Evolutionary conservation across 37 sponge, comb jelly and placozoan genomes (phyloP), one percentile per base, ranked within the genome.

Genomic region (Geodia barretti): DNA sequence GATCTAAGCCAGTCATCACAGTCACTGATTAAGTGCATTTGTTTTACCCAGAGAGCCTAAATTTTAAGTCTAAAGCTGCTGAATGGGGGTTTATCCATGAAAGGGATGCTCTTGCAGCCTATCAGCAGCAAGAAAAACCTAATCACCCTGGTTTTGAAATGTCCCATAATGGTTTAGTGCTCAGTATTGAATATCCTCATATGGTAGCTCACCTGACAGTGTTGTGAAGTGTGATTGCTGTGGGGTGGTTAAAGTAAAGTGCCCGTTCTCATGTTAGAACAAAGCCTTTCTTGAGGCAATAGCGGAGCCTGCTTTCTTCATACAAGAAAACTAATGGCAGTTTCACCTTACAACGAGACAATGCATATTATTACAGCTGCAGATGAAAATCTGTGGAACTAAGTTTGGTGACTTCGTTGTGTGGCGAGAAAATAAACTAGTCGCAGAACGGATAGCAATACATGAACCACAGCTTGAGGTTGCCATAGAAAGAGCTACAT

Each of bases 61-160:
- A 77, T 39, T 85, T 85, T 78, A 33, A 23, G 17, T 68, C 72
- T 60, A 37, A 61, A 23, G 66, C 75, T n/a, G 77, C 86, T n/a
- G 28, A 68, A n/a, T 81, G 82, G 87, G 87, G 87, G 24, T 80
- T 75, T 72, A 79, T 70, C n/a, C 86, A 85, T 79, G 86, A 85
- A 79, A 71, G 41, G 39, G 47, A 61, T 33, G 87, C 87, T 11
- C 31, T 70, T 24, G 26, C 60, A 43, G 76, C 82, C 5, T 87
- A 80, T 62, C n/a, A 23, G 23, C 19, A 28, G 39, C 34, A n/a
- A 21, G 42, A 34, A 25, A 47, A 76, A 68, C 29, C 47, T 24
- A 40, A 70, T 9, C 77, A 87, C 9, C 36, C 21, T 30, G 68
- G 43, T 41, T 63, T 87, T n/a, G 26, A 29, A 38, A 21, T 81